Evolutionary conservation across 2,113 vertebrate species (phyloP).

Genomic region (Rhabdornis inornatus): DNA sequence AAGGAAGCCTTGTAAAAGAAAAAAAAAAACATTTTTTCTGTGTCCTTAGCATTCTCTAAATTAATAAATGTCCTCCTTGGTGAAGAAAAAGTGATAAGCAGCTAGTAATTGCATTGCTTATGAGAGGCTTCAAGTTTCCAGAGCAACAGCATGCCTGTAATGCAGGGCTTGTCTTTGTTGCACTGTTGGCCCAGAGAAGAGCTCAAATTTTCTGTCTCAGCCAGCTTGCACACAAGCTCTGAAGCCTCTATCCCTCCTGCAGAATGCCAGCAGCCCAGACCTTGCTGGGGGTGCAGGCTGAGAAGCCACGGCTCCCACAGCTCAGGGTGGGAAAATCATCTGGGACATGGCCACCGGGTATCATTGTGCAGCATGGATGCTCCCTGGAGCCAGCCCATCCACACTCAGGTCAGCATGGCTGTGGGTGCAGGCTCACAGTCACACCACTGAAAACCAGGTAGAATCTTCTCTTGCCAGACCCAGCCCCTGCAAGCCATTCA

Average conservation of each 20-base stretch:
- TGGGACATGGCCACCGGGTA: accelerated
- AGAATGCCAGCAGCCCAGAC: not conserved
- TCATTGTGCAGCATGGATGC: not conserved
- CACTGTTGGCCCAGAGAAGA: conserved; percentile 4
- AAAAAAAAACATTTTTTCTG: not conserved
- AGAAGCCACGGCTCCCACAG: accelerated
- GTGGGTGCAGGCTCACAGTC: not conserved
- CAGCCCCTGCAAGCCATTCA: not conserved
- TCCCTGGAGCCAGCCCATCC: not conserved
- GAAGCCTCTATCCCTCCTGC: not conserved
- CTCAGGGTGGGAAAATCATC: not conserved
- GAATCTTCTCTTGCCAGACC: not conserved
- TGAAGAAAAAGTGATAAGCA: conserved; percentile 37
- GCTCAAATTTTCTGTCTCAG: not conserved
- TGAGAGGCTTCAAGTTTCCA: conserved; percentile 35
- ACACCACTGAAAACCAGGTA: not conserved
- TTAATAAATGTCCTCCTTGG: conserved; percentile 2
- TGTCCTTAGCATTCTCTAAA: not conserved
- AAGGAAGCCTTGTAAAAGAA: not conserved
- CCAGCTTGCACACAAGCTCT: not conserved
- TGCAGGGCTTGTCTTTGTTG: conserved; percentile 28
- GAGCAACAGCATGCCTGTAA: not conserved
- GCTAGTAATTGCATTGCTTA: conserved; percentile 32
- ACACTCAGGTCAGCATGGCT: not conserved
- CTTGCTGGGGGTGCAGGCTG: not conserved